Base-by-base conservation (phyloP, 37 sponge, comb jelly and placozoan genomes). In the Haliclona indistincta region DNA sequence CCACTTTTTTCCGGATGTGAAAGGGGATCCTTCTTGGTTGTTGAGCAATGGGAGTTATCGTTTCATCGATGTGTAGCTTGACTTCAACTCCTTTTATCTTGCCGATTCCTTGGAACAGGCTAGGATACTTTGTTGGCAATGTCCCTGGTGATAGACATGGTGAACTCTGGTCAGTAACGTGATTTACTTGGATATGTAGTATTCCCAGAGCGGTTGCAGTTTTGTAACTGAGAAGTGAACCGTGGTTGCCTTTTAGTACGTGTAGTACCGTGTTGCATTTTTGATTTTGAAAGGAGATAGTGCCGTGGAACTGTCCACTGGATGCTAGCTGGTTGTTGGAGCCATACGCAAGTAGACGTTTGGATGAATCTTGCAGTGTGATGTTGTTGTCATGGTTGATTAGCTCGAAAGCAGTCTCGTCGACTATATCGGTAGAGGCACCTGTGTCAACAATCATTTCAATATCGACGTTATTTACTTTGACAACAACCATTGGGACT, bases 71-170 rank as follows among this genome's bases (percentile, higher is more conserved):
- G 75, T 82, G 83, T 2, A 82, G 68, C 67, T 64, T 25, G 13
- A 82, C 83, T 67, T 82, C 49, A 1, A 51, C 28, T 13, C 63
- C 68, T 49, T 73, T 82, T 25, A 82, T 35, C 17, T 65, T 72
- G 11, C 83, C 83, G 23, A 82, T 74, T 33, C 83, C 75, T 22
- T 82, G 34, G 35, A 82, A 82, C n/a, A 81, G 25, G 30, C 30
- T 45, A 22, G 82, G 74, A 51, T 45, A 80, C 11, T 72, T 45
- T 55, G 45, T 44, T 15, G 36, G 3, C 19, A 72, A 33, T n/a
- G n/a, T n/a, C 2, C 51, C 53, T 3, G 45, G 53, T 26, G 43
- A 53, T 7, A 20, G 5, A n/a, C n/a, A n/a, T n/a, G n/a, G n/a
- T n/a, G n/a, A n/a, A 4, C 35, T 4, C 49, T 58, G 52, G 1